A percentile compares a stretch with the other conserved stretches of the same genome.
Evolutionary conservation across 2,888 invertebrate species (phyloP).

Genomic region (Zeuzera pyrina): DNA sequence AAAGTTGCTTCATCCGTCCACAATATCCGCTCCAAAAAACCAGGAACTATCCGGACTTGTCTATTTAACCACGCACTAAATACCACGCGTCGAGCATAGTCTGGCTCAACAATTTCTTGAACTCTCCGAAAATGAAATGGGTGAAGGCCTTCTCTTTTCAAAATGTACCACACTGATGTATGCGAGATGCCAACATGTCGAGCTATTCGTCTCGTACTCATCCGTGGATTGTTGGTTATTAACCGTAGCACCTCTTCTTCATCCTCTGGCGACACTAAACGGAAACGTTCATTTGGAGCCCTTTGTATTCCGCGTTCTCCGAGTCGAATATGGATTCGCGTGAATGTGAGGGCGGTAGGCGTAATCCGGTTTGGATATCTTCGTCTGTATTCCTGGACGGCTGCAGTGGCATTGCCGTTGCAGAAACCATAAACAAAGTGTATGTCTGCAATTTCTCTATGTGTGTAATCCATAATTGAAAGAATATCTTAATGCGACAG

Average conservation of each 20-base stretch:
- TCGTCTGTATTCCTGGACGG: slow-evolving; percentile 1
- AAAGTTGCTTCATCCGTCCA: slow-evolving; percentile 8
- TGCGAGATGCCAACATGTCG: slow-evolving; percentile 1
- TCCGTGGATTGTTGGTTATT: slow-evolving; percentile 1
- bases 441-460: too few relatives aligned
- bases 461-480: too few relatives aligned
- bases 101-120: not conserved
- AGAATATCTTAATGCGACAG: too few relatives aligned
- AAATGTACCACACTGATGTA: slow-evolving; percentile 6
- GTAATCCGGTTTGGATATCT: slow-evolving; percentile 1
- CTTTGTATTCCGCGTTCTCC: not conserved
- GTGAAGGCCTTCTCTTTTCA: slow-evolving; percentile 3
- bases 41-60: not conserved
- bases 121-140: slow-evolving; percentile 6
- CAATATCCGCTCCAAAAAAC: slow-evolving; percentile 4
- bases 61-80: not conserved
- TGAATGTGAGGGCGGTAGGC: not conserved
- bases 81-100: not conserved
- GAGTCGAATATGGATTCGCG: not conserved
- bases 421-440: too few relatives aligned
- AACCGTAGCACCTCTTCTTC: slow-evolving; percentile 3
- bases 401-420: not conserved
- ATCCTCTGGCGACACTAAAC: not conserved
- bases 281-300: slow-evolving; percentile 2
- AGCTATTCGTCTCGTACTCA: slow-evolving; percentile 6